phyloP scores from a whole-genome alignment of 2,797 vertebrate genomes.

The Megalops cyprinoides region DNA sequence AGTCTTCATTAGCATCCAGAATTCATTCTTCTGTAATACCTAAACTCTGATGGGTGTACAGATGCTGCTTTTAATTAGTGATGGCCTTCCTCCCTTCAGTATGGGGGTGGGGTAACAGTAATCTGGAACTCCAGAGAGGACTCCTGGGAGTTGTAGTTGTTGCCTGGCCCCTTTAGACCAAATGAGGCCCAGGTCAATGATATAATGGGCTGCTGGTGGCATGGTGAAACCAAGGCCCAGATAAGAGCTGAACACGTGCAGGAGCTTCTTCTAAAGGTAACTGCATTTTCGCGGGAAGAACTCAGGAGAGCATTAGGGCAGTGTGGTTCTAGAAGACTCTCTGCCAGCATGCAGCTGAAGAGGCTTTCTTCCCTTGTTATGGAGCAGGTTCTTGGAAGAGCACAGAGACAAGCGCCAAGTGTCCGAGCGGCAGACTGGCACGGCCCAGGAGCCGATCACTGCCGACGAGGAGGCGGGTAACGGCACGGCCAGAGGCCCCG shows the following conservation, averaged over 20 bases:
- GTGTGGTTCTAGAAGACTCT: background rate
- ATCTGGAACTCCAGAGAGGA: background rate
- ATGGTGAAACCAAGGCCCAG: background rate
- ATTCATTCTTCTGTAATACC: too few relatives aligned
- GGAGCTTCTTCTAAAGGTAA: background rate
- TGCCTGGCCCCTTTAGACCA: background rate
- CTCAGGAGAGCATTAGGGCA: background rate
- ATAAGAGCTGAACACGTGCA: background rate
- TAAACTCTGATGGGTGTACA: too few relatives aligned
- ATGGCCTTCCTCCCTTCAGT: too few relatives aligned
- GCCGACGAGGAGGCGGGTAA: conserved; percentile 82
- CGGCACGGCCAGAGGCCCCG: conserved; percentile 72
- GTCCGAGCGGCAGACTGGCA: conserved; percentile 65
- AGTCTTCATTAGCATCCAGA: background rate
- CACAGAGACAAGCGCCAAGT: conserved; percentile 81
- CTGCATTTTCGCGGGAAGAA: background rate
- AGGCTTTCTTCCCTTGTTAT: conserved; percentile 41
- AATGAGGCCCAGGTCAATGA: background rate
- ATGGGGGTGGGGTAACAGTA: background rate
- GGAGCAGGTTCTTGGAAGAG: conserved; percentile 89
- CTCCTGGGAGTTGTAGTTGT: conserved; percentile 28
- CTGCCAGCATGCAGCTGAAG: background rate
- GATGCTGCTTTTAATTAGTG: too few relatives aligned
- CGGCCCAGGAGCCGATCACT: conserved; percentile 79
- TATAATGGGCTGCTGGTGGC: background rate